A percentile compares a stretch with the other conserved stretches of the same genome.
Conservation (phyloP, 2,113 vertebrate species). For the Glaucomys volans region DNA sequence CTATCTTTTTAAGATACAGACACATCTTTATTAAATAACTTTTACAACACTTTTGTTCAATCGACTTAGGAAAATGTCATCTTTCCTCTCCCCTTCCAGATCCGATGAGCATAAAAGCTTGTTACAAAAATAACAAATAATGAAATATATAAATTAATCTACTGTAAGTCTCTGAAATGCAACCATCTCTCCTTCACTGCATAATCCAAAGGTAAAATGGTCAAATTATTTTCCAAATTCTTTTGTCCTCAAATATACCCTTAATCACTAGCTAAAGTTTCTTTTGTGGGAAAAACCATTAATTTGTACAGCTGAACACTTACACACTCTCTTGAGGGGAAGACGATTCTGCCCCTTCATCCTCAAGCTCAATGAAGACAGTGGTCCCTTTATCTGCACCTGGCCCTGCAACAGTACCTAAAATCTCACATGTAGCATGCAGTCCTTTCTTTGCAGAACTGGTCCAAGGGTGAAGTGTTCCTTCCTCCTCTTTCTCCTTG, state of each 20-base stretch:
- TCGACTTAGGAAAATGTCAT: background rate
- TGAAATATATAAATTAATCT: background rate
- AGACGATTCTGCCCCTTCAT: background rate
- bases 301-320: background rate
- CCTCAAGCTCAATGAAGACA: background rate
- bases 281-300: background rate
- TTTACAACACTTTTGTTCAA: constrained; percentile 45
- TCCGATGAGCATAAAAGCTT: constrained; percentile 49
- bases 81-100: background rate
- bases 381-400: background rate
- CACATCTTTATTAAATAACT: constrained; percentile 64
- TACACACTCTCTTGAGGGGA: background rate
- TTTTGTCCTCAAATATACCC: background rate
- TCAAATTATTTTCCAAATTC: constrained; percentile 6
- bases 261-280: constrained; percentile 29
- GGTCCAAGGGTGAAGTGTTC: background rate
- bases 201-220: constrained; percentile 11
- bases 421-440: background rate
- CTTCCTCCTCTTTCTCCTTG: constrained; percentile 75
- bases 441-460: background rate
- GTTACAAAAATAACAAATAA: constrained; percentile 56
- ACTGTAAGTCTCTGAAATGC: background rate
- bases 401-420: background rate
- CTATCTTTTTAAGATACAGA: background rate
- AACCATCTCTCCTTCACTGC: background rate